Evolutionary conservation across 2,888 invertebrate species (phyloP).

Genomic region (Ophioninae sp.): DNA sequence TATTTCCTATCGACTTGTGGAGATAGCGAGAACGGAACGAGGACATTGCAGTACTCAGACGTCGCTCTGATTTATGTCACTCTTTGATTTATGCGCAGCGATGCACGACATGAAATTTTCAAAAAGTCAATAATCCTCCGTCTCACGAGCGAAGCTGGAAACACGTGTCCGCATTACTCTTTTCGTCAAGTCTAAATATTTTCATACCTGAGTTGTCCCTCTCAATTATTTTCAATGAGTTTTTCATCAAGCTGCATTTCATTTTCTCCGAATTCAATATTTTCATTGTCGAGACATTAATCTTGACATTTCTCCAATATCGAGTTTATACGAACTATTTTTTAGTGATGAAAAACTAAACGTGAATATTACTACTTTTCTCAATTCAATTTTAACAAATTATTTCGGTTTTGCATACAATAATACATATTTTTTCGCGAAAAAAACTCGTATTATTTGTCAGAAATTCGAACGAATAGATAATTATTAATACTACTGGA

Average conservation of each 20-base stretch:
- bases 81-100: constrained; percentile 39
- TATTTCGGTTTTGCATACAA: too few relatives aligned
- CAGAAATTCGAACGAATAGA: too few relatives aligned
- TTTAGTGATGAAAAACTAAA: too few relatives aligned
- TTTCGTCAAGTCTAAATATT: constrained; percentile 2
- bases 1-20: constrained; percentile 28
- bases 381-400: too few relatives aligned
- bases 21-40: constrained; percentile 5
- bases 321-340: not conserved
- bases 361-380: too few relatives aligned
- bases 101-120: constrained; percentile 12
- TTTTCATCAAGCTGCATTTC: too few relatives aligned
- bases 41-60: constrained; percentile 30
- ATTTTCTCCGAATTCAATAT: not conserved
- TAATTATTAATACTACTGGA: too few relatives aligned
- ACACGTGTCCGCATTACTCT: constrained; percentile 11
- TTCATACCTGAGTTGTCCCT: not conserved
- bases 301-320: too few relatives aligned
- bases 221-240: not conserved
- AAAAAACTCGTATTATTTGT: too few relatives aligned
- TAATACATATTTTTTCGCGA: too few relatives aligned
- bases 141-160: constrained; percentile 11
- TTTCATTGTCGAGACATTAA: too few relatives aligned
- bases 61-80: constrained; percentile 36
- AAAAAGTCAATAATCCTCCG: constrained; percentile 15